phyloP scores from a whole-genome alignment of 2,113 vertebrate species.

The Epinephelus fuscoguttatus region DNA sequence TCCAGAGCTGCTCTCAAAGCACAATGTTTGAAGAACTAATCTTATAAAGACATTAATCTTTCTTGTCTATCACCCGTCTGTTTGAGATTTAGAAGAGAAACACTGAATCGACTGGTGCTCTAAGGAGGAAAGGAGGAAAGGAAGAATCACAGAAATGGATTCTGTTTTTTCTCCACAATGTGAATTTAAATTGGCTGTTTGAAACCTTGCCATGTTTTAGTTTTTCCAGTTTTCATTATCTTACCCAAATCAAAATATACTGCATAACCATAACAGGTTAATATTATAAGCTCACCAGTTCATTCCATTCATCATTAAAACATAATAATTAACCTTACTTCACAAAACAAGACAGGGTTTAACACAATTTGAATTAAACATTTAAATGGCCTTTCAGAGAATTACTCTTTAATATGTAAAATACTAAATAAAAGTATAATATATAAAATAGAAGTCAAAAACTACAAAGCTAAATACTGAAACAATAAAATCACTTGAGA shows the following conservation, averaged over 20 bases:
- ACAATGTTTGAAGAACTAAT: conserved; percentile 18
- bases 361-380: neutral
- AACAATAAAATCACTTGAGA: neutral
- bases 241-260: neutral
- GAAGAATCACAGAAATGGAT: neutral
- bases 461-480: neutral
- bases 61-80: neutral
- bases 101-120: neutral
- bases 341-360: neutral
- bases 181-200: neutral
- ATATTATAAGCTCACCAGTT: neutral
- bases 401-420: neutral
- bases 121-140: neutral
- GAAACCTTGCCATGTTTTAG: neutral
- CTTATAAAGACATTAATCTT: conserved; percentile 7
- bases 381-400: neutral
- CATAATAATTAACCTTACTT: neutral
- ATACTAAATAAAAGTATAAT: neutral
- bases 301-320: neutral
- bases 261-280: neutral
- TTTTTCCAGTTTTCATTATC: neutral
- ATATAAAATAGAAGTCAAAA: neutral
- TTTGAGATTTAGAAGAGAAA: conserved; percentile 6
- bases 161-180: neutral
- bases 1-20: neutral